Percentiles rank a stretch among this genome's conserved stretches.
These are phyloP conservation scores for Spermophilus dauricus DNA, from an alignment of 2,113 vertebrate species.

Conservation along the genomic window DNA sequence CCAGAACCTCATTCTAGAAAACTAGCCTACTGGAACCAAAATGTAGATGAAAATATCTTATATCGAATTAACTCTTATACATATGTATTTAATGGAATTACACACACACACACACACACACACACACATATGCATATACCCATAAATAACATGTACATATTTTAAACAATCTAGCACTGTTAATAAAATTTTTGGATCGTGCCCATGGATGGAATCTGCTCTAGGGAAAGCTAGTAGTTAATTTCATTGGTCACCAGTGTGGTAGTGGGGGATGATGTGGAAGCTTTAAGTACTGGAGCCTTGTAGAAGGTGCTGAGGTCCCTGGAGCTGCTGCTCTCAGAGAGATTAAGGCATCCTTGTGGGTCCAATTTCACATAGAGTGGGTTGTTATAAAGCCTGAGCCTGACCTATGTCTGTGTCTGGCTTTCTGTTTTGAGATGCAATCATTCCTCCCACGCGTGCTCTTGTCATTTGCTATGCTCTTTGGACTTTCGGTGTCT, in stretches of 20 bases:
- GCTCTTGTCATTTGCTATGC: not conserved
- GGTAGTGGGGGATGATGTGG: too few relatives aligned
- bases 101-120: not conserved
- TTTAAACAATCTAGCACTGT: not conserved
- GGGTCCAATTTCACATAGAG: not conserved
- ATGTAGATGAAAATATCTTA: not conserved
- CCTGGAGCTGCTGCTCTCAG: not conserved
- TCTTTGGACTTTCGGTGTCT: not conserved
- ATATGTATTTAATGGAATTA: not conserved
- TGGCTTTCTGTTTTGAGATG: not conserved
- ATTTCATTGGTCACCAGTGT: not conserved
- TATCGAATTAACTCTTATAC: not conserved
- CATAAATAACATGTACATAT: not conserved
- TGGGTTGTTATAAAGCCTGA: not conserved
- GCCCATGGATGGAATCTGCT: not conserved
- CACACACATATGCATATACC: not conserved
- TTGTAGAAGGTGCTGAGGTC: not conserved
- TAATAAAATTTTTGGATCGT: not conserved
- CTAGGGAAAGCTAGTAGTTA: not conserved
- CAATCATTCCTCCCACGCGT: not conserved
- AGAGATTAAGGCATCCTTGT: too few relatives aligned
- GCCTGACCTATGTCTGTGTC: not conserved
- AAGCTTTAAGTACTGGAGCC: not conserved
- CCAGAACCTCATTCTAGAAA: not conserved
- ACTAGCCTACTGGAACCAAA: not conserved